These are phyloP conservation scores for Drosophila equinoxialis DNA, from an alignment of 1,140 invertebrate species.

Conservation along the genomic window DNA sequence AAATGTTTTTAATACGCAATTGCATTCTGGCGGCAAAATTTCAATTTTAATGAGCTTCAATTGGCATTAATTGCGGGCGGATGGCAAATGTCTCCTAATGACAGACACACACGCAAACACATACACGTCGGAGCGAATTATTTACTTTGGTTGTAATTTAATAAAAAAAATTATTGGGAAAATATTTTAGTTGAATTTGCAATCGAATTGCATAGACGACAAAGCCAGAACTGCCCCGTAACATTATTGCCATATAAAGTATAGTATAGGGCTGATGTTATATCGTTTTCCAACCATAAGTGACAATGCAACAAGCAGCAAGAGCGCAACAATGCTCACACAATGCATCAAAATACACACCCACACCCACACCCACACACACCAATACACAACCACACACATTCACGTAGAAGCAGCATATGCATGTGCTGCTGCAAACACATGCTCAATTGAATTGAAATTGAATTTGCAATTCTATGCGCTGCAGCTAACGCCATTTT, in stretches of 20 bases:
- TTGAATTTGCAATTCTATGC: constrained; percentile 82
- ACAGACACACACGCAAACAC: constrained; percentile 9
- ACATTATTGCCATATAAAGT: no score
- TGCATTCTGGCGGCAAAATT: constrained; percentile 35
- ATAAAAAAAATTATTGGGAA: constrained; percentile 32
- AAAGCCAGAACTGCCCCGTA: constrained; percentile 26
- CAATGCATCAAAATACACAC: constrained; percentile 23
- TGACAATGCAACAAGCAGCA: constrained; percentile 74
- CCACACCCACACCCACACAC: constrained; percentile 11
- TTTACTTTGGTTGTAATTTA: constrained; percentile 24
- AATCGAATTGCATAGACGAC: constrained; percentile 56
- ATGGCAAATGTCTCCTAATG: constrained; percentile 4
- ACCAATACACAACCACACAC: not conserved
- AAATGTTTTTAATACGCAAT: constrained; percentile 51
- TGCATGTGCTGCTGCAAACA: constrained; percentile 70
- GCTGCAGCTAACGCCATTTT: constrained; percentile 78
- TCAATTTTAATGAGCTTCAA: constrained; percentile 72
- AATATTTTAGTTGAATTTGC: constrained; percentile 39
- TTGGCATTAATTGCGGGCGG: constrained; percentile 66
- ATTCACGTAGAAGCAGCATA: constrained; percentile 51
- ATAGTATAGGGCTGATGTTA: constrained; percentile 27
- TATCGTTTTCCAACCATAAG: constrained; percentile 63
- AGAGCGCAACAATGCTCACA: constrained; percentile 64
- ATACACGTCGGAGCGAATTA: not conserved
- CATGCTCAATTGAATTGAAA: constrained; percentile 82